Percentiles rank a stretch among this genome's conserved stretches.
Conservation (phyloP, 2,797 vertebrate genomes). For the Sebastes umbrosus region DNA sequence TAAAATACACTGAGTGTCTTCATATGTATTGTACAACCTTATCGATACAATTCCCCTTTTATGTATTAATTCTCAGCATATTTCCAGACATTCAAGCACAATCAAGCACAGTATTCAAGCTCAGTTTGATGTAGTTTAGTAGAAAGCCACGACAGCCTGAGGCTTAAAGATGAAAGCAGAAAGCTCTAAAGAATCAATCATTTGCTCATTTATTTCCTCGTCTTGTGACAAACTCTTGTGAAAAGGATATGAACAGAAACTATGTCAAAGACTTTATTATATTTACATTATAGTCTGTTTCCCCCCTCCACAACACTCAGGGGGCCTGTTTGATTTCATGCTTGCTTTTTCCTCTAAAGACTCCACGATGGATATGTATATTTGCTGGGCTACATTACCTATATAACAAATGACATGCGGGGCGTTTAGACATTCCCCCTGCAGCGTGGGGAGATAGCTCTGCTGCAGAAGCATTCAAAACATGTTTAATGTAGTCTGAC, state of each 20-base stretch:
- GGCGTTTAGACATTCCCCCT: not conserved
- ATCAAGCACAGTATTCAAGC: not conserved
- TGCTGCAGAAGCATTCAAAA: conserved; percentile 11
- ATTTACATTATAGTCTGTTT: conserved; percentile 21
- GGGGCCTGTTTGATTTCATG: conserved; percentile 39
- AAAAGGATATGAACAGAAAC: conserved; percentile 13
- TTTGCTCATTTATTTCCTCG: not conserved
- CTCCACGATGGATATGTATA: conserved; percentile 10
- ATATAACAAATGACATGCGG: not conserved
- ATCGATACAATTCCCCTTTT: not conserved
- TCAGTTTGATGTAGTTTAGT: conserved; percentile 3
- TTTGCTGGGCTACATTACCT: conserved; percentile 36
- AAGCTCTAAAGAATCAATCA: conserved; percentile 4
- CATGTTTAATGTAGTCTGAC: conserved; percentile 15
- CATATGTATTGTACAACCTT: not conserved
- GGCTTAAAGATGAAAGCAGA: not conserved
- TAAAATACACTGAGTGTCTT: not conserved
- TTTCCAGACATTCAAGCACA: not conserved
- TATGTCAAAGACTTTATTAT: conserved; percentile 8
- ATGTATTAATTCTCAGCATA: not conserved
- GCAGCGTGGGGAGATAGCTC: not conserved
- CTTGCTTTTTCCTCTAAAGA: conserved; percentile 19
- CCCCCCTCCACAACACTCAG: not conserved
- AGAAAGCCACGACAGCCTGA: conserved; percentile 6
- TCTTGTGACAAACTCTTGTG: not conserved